phyloP scores from a whole-genome alignment of 92 coral and sea anemone genomes.

The Porites rus region DNA sequence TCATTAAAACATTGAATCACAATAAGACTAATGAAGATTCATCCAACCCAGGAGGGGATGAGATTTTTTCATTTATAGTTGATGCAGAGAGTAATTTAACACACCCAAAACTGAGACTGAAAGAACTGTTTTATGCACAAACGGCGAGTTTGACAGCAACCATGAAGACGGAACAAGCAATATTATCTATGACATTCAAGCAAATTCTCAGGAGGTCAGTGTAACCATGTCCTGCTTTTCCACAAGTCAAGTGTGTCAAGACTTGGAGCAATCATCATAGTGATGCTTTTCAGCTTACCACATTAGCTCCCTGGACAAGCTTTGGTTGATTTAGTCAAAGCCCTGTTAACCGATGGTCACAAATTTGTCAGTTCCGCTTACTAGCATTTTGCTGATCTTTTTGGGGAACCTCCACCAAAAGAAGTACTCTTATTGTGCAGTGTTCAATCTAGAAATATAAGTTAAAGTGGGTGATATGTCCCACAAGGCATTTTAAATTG shows the following conservation, averaged over 20 bases:
- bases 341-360: conserved; percentile 57
- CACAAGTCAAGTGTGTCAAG: conserved; percentile 54
- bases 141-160: conserved; percentile 5
- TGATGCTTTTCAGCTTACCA: conserved; percentile 62
- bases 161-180: conserved; percentile 22
- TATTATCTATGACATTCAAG: conserved; percentile 9
- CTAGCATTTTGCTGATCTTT: conserved; percentile 64
- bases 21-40: neutral
- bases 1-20: neutral
- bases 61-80: neutral
- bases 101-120: neutral
- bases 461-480: too few relatives aligned
- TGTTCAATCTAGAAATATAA: too few relatives aligned
- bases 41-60: neutral
- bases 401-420: conserved; percentile 62
- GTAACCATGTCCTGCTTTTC: conserved; percentile 46
- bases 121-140: neutral
- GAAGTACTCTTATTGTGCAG: conserved; percentile 11
- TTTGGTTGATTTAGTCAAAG: conserved; percentile 61
- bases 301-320: conserved; percentile 67
- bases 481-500: too few relatives aligned
- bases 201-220: neutral
- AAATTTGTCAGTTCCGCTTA: conserved; percentile 63
- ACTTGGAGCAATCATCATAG: conserved; percentile 60
- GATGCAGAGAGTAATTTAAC: too few relatives aligned